Evolutionary conservation across 2,888 invertebrate species (phyloP), one percentile per base, ranked within the genome.

Genomic region (Invenusta paracnida): DNA sequence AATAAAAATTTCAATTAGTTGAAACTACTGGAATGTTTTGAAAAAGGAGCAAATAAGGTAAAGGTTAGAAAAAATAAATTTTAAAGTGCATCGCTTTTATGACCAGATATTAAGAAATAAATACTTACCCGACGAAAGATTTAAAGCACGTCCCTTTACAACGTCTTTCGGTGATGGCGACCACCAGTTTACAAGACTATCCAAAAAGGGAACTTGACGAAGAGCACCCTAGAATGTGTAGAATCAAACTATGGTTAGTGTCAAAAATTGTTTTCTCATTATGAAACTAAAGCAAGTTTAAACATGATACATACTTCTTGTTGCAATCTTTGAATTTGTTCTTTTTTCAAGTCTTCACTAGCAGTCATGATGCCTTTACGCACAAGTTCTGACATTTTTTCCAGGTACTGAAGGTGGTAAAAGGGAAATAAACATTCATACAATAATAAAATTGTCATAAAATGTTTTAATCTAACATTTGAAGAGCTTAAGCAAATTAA

Each of bases 101-200:
- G n/a, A n/a, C n/a, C n/a, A n/a, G n/a, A n/a, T n/a, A n/a, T n/a
- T n/a, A n/a, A n/a, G n/a, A n/a, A n/a, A 17, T 48, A 5, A 11
- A 48, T 31, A 23, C 88, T 85, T 88, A 93, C 90, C 93, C 88
- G 92, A 93, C 48, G 91, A 90, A 66, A 96, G 92, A 92, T 96
- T 95, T 87, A 96, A 93, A 91, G 94, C 95, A 90, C 96, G 93
- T 82, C 95, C 97, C 91, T 93, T 88, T 30, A 89, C 95, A 2
- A 94, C 93, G 88, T 95, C 95, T 90, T 94, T 95, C 29, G 94
- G 92, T 0, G 95, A 93, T 5, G 97, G 98, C 83, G 96, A 95
- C 95, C 96, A 97, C 98, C 98, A 98, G 92, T 96, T 96, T 84
- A 97, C 95, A 86, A 98, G 94, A 28, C 95, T 94, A 0, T 97